Evolutionary conservation across 2,888 invertebrate species (phyloP).

Genomic region (Acleris laterana): DNA sequence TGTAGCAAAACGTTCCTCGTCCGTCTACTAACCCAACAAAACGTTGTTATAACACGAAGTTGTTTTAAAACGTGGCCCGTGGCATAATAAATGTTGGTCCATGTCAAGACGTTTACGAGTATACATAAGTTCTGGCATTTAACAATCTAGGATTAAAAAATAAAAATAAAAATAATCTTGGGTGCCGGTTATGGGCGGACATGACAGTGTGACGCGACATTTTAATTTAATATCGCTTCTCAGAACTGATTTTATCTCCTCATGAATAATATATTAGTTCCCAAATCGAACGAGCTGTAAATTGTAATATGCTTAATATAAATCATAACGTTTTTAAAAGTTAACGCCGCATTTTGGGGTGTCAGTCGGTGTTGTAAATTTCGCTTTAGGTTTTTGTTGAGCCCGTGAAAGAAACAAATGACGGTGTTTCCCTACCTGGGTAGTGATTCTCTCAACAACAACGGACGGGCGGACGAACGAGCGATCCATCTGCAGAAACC

Average conservation of each 20-base stretch:
- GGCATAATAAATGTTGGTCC: neutral
- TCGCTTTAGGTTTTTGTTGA: conserved; percentile 29
- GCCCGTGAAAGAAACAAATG: conserved; percentile 28
- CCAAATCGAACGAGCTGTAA: conserved; percentile 52
- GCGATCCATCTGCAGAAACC: too few species aligned
- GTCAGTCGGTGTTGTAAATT: conserved; percentile 22
- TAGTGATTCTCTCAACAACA: too few species aligned
- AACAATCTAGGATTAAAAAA: conserved; percentile 6
- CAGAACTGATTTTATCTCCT: conserved; percentile 61
- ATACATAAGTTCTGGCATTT: neutral
- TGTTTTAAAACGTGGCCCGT: too few species aligned
- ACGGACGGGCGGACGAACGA: too few species aligned
- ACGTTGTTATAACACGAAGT: too few species aligned
- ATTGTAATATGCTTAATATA: conserved; percentile 45
- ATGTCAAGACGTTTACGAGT: neutral
- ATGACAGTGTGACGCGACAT: conserved; percentile 50
- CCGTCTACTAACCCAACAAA: too few species aligned
- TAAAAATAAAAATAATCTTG: conserved; percentile 39
- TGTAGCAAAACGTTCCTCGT: too few species aligned
- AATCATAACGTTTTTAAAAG: conserved; percentile 37
- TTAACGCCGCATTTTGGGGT: conserved; percentile 14
- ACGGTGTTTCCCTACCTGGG: conserved; percentile 9
- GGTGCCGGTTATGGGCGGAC: conserved; percentile 49
- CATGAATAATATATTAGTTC: conserved; percentile 63
- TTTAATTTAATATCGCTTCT: conserved; percentile 52